A percentile compares a stretch with the other conserved stretches of the same genome.
Evolutionary conservation across 2,797 vertebrate genomes (phyloP).

Genomic region (Monodelphis domestica): DNA sequence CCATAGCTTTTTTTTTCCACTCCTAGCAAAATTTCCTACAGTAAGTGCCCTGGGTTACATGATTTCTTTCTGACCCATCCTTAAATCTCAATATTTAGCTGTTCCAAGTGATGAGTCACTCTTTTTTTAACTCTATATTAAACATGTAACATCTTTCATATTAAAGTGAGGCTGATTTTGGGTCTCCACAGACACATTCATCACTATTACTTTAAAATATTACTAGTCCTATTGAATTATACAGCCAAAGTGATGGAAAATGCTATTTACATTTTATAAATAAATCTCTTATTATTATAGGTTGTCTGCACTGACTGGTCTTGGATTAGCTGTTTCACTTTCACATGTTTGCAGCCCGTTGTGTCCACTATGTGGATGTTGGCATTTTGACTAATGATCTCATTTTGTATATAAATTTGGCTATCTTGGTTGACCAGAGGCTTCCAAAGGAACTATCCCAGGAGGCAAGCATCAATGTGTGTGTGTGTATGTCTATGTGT

Average conservation of each 20-base stretch:
- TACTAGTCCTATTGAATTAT: slow-evolving; percentile 34
- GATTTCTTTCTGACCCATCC: neutral
- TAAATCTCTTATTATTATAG: slow-evolving; percentile 38
- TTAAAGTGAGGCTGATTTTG: slow-evolving; percentile 15
- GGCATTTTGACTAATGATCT: slow-evolving; percentile 47
- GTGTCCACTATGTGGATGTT: slow-evolving; percentile 40
- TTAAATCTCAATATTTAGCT: neutral
- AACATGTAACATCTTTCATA: slow-evolving; percentile 26
- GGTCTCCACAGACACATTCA: slow-evolving; percentile 2
- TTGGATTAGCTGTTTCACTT: slow-evolving; percentile 39
- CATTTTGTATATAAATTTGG: slow-evolving; percentile 33
- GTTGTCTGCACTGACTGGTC: slow-evolving; percentile 7
- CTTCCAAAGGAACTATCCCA: slow-evolving; percentile 3
- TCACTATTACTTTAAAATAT: slow-evolving; percentile 50
- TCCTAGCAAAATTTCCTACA: slow-evolving; percentile 19
- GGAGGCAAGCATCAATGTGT: neutral
- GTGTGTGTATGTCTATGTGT: slow-evolving; percentile 29
- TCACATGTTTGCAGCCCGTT: neutral
- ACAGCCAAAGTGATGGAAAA: slow-evolving; percentile 39
- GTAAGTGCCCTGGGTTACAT: neutral
- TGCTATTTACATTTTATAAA: slow-evolving; percentile 47
- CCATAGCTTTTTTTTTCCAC: neutral
- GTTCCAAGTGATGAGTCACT: neutral
- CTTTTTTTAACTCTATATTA: slow-evolving; percentile 26
- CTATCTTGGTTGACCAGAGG: slow-evolving; percentile 42